Conservation (phyloP, 2,888 invertebrate genomes). For the Mellilla xanthometata region DNA sequence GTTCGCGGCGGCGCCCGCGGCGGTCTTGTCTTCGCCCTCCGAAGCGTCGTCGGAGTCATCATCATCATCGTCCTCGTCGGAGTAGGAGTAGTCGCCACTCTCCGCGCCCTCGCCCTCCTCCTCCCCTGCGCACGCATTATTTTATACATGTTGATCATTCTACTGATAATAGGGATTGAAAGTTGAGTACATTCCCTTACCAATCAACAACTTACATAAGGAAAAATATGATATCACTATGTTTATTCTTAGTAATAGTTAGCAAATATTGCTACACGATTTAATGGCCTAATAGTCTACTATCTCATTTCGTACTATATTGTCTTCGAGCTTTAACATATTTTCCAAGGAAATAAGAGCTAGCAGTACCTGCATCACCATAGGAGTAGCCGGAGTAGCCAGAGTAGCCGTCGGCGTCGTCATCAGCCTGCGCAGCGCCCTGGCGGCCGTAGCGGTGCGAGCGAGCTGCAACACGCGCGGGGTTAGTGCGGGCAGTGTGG, state of each 20-base stretch:
- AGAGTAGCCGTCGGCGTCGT: slow-evolving; percentile 76
- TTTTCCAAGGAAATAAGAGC: too few species aligned
- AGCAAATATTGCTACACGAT: too few species aligned
- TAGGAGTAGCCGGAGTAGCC: slow-evolving; percentile 66
- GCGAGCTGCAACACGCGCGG: slow-evolving; percentile 83
- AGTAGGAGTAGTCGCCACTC: slow-evolving; percentile 64
- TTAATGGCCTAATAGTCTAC: too few species aligned
- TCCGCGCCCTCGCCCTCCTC: slow-evolving; percentile 66
- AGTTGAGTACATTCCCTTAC: too few species aligned
- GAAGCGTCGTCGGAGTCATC: slow-evolving; percentile 35
- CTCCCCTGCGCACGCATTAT: slow-evolving; percentile 76
- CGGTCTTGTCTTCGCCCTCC: slow-evolving; percentile 16
- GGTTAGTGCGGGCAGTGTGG: too few species aligned
- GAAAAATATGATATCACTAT: too few species aligned
- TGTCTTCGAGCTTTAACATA: too few species aligned
- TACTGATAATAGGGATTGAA: too few species aligned
- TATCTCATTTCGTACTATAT: too few species aligned
- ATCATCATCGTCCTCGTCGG: slow-evolving; percentile 55
- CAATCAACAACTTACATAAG: too few species aligned
- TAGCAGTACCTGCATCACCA: slow-evolving; percentile 17
- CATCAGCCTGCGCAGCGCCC: slow-evolving; percentile 84
- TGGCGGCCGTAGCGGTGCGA: slow-evolving; percentile 95
- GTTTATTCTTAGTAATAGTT: too few species aligned
- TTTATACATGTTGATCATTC: too few species aligned
- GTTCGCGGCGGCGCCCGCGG: background rate